These are phyloP conservation scores for Zygaena filipendulae DNA, from an alignment of 2,888 invertebrate genomes.

Conservation along the genomic window DNA sequence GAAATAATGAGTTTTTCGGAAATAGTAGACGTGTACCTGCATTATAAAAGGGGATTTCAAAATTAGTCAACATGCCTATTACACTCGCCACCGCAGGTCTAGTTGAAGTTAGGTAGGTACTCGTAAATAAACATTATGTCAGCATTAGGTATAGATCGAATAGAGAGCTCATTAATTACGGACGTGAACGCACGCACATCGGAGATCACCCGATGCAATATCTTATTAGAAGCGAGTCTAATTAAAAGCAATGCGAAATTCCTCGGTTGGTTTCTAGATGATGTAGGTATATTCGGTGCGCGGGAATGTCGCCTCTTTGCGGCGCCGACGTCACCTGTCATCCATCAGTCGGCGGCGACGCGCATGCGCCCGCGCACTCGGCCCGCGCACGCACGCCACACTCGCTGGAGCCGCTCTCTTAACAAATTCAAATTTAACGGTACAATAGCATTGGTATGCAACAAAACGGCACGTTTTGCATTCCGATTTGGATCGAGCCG, in stretches of 20 bases:
- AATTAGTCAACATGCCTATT: too few species aligned
- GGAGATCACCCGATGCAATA: too few species aligned
- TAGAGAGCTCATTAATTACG: too few species aligned
- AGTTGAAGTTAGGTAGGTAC: too few species aligned
- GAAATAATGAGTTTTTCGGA: too few species aligned
- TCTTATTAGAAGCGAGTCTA: conserved; percentile 25
- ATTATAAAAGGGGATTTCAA: too few species aligned
- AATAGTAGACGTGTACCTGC: too few species aligned
- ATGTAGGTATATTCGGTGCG: conserved; percentile 32
- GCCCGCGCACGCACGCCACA: conserved; percentile 15
- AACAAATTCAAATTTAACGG: conserved; percentile 62
- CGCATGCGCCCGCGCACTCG: conserved; percentile 41
- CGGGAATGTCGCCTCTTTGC: conserved; percentile 22
- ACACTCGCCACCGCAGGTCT: too few species aligned
- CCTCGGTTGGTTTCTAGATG: conserved; percentile 26
- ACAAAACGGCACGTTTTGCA: conserved; percentile 43
- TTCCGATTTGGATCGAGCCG: conserved; percentile 37
- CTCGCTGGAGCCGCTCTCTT: conserved; percentile 19
- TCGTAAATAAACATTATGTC: too few species aligned
- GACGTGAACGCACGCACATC: too few species aligned
- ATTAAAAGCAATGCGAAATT: conserved; percentile 30
- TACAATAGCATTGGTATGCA: conserved; percentile 45
- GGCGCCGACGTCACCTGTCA: conserved; percentile 63
- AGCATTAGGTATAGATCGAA: too few species aligned
- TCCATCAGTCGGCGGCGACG: conserved; percentile 63